Evolutionary conservation across 1,140 invertebrate species (phyloP), one percentile per base, ranked within the genome.

Genomic region (Brachionus plicatilis): DNA sequence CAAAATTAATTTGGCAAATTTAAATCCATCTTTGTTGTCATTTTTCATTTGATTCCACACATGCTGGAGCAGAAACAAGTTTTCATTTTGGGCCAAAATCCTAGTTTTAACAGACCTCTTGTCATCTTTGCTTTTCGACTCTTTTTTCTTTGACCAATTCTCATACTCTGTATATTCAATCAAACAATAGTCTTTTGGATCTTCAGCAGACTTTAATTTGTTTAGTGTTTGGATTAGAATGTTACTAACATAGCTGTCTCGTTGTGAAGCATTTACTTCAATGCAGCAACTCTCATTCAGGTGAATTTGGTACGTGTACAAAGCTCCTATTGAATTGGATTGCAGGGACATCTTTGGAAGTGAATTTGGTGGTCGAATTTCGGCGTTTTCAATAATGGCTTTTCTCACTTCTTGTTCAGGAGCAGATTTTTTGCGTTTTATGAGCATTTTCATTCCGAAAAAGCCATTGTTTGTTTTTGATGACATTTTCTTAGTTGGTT

Each of bases 31-130:
- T 60, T 68, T 60, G 17, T 82, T 60, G 7, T 82, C 79, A 11
- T 45, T 60, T 68, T 82, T 60, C 79, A 82, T 82, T 47, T 82
- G 79, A 37, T 82, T 82, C 79, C 79, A 82, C 11, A 68, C 79
- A 82, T 82, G 53, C 37, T 43, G 33, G 8, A 82, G 27, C 79
- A 82, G 65, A 82, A 65, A 82, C n/a, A 82, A 45, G 27, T 82
- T 82, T 20, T 82, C 79, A 45, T 82, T 68, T 17, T n/a, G 33
- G 11, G 5, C 65, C 12, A 82, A n/a, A 41, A 82, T 14, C 24
- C 79, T n/a, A 8, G 53, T 60, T 65, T 68, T 82, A 1, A 33
- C 17, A 0, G n/a, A 9, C 11, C 11, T 20, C 12, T 76, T 76
- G 14, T 50, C 24, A 47, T 53, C 47, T 50, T 76, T 47, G 27